phyloP scores from a whole-genome alignment of 2,888 invertebrate genomes.

The Punctoribates punctum region DNA sequence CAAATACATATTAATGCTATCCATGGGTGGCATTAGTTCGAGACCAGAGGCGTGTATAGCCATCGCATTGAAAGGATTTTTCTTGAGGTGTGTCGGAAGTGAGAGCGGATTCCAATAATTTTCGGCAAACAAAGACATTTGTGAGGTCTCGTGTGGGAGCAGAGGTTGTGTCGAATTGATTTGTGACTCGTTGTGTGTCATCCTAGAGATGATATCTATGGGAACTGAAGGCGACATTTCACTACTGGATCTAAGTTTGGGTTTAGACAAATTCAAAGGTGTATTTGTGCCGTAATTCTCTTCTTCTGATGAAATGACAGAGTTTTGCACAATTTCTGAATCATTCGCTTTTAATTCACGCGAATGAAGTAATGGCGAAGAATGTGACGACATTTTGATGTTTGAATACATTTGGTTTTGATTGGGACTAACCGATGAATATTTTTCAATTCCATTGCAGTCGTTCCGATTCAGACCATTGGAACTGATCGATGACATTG shows the following conservation, averaged over 20 bases:
- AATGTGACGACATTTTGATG: slow-evolving; percentile 16
- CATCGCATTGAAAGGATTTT: slow-evolving; percentile 16
- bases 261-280: slow-evolving; percentile 48
- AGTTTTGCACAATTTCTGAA: not conserved
- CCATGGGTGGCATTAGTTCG: slow-evolving; percentile 23
- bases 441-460: not conserved
- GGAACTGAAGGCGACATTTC: not conserved
- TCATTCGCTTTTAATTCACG: not conserved
- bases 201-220: not conserved
- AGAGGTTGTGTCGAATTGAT: not conserved
- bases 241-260: slow-evolving; percentile 40
- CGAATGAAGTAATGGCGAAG: not conserved
- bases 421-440: not conserved
- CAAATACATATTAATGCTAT: slow-evolving; percentile 24
- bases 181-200: slow-evolving; percentile 6
- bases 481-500: slow-evolving; percentile 17
- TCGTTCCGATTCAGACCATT: slow-evolving; percentile 1
- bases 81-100: not conserved
- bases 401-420: slow-evolving; percentile 24
- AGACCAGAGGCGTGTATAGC: slow-evolving; percentile 16
- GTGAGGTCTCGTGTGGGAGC: not conserved
- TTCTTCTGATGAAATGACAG: not conserved
- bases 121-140: slow-evolving; percentile 24
- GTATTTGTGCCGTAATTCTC: slow-evolving; percentile 39
- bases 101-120: slow-evolving; percentile 32